These are phyloP conservation scores for Hesperophylax magnus DNA, from an alignment of 1,140 invertebrate genomes.

Conservation along the genomic window DNA sequence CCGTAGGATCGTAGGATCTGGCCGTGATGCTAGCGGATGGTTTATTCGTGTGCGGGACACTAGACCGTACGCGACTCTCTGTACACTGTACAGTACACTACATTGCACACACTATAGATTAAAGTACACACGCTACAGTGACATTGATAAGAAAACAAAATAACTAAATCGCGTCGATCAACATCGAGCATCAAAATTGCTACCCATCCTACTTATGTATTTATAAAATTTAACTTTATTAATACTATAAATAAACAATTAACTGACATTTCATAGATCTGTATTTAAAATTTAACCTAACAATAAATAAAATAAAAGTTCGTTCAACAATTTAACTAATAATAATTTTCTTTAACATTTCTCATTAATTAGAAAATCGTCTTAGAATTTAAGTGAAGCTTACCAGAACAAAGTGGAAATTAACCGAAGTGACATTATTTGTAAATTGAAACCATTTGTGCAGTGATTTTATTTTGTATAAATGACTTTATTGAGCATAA, in stretches of 20 bases:
- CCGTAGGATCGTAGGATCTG: not conserved
- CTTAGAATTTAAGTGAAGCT: too few species aligned
- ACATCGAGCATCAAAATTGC: not conserved
- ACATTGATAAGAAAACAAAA: not conserved
- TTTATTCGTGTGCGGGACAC: slow-evolving; percentile 52
- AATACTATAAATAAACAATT: not conserved
- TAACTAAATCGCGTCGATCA: not conserved
- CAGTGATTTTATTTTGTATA: slow-evolving; percentile 2
- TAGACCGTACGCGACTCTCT: slow-evolving; percentile 35
- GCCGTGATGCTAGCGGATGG: slow-evolving; percentile 3
- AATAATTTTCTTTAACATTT: too few species aligned
- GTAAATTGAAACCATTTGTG: not conserved
- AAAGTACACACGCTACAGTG: not conserved
- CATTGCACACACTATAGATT: too few species aligned
- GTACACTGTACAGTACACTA: too few species aligned
- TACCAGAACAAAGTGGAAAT: too few species aligned
- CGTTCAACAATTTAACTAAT: too few species aligned
- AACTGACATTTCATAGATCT: not conserved
- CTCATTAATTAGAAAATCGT: too few species aligned
- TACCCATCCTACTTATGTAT: not conserved
- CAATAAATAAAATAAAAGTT: too few species aligned
- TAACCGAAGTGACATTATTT: not conserved
- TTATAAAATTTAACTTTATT: not conserved
- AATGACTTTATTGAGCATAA: not conserved
- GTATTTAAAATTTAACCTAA: too few species aligned